Conservation (phyloP, 30 jellyfish, hydroid and myxozoan species). For the Chironex yamaguchii region DNA sequence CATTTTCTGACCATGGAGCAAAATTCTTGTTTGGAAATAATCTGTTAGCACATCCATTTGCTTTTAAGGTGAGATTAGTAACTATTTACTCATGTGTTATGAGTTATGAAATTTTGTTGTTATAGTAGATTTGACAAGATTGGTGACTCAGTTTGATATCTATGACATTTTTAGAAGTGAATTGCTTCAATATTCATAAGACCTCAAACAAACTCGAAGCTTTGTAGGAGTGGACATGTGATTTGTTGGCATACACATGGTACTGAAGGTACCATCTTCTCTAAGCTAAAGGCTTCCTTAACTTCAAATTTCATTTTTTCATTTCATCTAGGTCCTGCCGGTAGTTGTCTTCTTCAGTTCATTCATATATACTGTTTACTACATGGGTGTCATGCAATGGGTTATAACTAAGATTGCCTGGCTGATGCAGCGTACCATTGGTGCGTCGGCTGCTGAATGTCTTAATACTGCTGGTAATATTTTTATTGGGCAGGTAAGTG, state of each 20-base stretch:
- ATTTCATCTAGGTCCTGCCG: constrained; percentile 69
- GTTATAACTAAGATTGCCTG: constrained; percentile 70
- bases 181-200: no score
- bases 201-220: no score
- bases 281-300: no score
- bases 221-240: no score
- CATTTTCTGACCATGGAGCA: constrained; percentile 84
- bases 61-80: constrained; percentile 62
- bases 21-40: constrained; percentile 67
- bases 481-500: constrained; percentile 77
- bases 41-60: constrained; percentile 66
- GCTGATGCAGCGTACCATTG: constrained; percentile 75
- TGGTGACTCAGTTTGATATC: no score
- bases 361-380: constrained; percentile 67
- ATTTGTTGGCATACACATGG: no score
- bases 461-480: constrained; percentile 76
- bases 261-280: no score
- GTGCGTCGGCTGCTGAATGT: constrained; percentile 82
- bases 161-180: no score
- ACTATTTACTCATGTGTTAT: not conserved
- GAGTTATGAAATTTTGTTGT: no score
- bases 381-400: constrained; percentile 79
- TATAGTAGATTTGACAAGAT: no score
- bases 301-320: not conserved
- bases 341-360: constrained; percentile 84